A percentile compares a stretch with the other conserved stretches of the same genome.
Evolutionary conservation across 1,140 invertebrate species (phyloP).

Genomic region (Drosophila pectinifera): DNA sequence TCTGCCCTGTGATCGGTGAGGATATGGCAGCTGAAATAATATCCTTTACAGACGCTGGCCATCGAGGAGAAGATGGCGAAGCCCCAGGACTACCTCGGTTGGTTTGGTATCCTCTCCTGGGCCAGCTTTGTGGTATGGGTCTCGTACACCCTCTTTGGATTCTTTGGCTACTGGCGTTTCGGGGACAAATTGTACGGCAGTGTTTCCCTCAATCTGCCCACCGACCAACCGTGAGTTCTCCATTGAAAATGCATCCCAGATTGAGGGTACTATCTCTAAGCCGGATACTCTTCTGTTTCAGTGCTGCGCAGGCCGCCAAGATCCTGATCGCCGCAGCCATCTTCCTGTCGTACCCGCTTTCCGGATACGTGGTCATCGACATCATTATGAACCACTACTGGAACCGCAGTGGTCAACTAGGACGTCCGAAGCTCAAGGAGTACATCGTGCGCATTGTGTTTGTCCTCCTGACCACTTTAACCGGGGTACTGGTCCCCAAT

Average conservation of each 20-base stretch:
- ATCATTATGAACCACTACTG: slow-evolving; percentile 47
- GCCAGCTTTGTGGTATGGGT: slow-evolving; percentile 5
- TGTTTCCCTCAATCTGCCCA: slow-evolving; percentile 44
- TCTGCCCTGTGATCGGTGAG: background rate
- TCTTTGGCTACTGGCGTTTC: slow-evolving; percentile 57
- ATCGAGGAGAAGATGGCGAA: slow-evolving; percentile 47
- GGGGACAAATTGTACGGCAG: slow-evolving; percentile 6
- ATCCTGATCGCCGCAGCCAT: slow-evolving; percentile 22
- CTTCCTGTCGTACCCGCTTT: slow-evolving; percentile 47
- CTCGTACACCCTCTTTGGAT: slow-evolving; percentile 18
- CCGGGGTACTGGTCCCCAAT: slow-evolving; percentile 47
- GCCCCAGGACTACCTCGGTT: slow-evolving; percentile 38
- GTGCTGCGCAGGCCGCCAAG: slow-evolving; percentile 35
- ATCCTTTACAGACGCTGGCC: slow-evolving; percentile 42
- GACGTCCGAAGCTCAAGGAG: slow-evolving; percentile 25
- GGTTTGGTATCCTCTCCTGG: slow-evolving; percentile 25
- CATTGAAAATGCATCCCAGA: too few relatives aligned
- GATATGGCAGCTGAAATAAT: background rate
- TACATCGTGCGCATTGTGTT: background rate
- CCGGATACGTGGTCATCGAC: slow-evolving; percentile 51
- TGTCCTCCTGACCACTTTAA: slow-evolving; percentile 20
- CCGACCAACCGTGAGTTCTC: slow-evolving; percentile 35
- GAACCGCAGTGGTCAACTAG: background rate
- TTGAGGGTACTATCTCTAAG: too few relatives aligned
- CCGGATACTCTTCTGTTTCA: background rate